Base-by-base conservation (phyloP, 2,888 invertebrate species). In the Ypsolopha scabrella region DNA sequence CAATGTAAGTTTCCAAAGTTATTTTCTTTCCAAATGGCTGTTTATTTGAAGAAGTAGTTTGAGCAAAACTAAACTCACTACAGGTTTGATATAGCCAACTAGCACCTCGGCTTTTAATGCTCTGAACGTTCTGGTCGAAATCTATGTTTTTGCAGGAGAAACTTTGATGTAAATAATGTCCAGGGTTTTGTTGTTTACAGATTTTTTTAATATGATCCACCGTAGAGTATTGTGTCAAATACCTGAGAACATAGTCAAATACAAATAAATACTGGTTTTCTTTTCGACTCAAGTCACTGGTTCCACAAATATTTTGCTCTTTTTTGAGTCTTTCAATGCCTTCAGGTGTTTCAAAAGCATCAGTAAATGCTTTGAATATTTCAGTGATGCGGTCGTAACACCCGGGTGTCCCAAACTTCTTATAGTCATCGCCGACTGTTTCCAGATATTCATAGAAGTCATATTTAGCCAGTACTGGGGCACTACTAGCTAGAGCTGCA, bases 51-150 rank as follows among this genome's bases (percentile, higher is more conserved):
- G 87, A 87, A 0, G 91, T 87, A 0, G 90, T 90, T 68, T 92
- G 92, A 66, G 87, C 93, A 65, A 90, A 94, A 34, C 93, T 92
- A 64, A 91, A 94, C 73, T 94, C 94, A 4, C 90, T 91, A 70
- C 94, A 94, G 0, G 92, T 92, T 72, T 94, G 93, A 66, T 92
- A 93, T 0, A 24, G 4, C 24, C 24, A 24, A 24, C 24, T 24
- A 75, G 77, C 93, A 93, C 93, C 9, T 76, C 62, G 1, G 62
- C 58, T 57, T 53, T 61, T 63, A 14, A 59, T 55, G 37, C 59
- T 64, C 69, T 63, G 72, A 52, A 67, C 56, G 36, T 57, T 59
- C 1, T 47, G 55, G 51, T 63, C 35, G 62, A 60, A 33, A 63
- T 57, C 51, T 60, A 56, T 44, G 33, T 48, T 0, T 6, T 1